Evolutionary conservation across 1,140 invertebrate genomes (phyloP).

Genomic region (Chrysopa pallens): DNA sequence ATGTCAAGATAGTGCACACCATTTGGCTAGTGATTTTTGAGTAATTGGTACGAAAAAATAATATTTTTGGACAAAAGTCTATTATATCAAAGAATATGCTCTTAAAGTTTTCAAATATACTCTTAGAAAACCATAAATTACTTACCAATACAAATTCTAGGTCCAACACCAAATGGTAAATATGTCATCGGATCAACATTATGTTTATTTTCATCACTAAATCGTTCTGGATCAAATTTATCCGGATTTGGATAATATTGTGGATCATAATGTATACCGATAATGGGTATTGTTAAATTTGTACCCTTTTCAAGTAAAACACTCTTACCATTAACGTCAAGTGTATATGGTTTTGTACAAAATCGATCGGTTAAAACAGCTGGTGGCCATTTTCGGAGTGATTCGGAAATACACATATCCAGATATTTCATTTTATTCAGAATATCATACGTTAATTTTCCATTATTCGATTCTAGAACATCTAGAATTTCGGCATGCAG

Average conservation of each 20-base stretch:
- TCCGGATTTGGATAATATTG: constrained; percentile 29
- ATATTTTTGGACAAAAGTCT: no score
- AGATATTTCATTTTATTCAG: constrained; percentile 14
- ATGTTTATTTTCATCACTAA: constrained; percentile 24
- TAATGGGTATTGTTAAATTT: constrained; percentile 23
- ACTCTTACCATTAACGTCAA: constrained; percentile 11
- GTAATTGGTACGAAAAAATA: not conserved
- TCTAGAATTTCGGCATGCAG: constrained; percentile 16
- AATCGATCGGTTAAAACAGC: constrained; percentile 23
- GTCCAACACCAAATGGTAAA: constrained; percentile 34
- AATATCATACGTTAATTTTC: constrained; percentile 11
- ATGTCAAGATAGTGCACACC: no score
- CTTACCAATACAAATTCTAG: constrained; percentile 17
- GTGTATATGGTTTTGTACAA: constrained; percentile 25
- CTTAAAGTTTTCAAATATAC: no score
- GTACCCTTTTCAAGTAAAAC: constrained; percentile 14
- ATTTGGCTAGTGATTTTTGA: not conserved
- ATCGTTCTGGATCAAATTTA: constrained; percentile 33
- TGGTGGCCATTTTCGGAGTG: constrained; percentile 31
- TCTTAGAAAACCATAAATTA: not conserved
- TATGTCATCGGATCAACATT: constrained; percentile 19
- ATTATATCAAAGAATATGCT: no score
- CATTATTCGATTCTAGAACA: constrained; percentile 3
- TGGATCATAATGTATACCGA: constrained; percentile 28
- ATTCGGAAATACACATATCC: constrained; percentile 23